Conservation (phyloP, 2,797 vertebrate species). For the Ibycter americanus region DNA sequence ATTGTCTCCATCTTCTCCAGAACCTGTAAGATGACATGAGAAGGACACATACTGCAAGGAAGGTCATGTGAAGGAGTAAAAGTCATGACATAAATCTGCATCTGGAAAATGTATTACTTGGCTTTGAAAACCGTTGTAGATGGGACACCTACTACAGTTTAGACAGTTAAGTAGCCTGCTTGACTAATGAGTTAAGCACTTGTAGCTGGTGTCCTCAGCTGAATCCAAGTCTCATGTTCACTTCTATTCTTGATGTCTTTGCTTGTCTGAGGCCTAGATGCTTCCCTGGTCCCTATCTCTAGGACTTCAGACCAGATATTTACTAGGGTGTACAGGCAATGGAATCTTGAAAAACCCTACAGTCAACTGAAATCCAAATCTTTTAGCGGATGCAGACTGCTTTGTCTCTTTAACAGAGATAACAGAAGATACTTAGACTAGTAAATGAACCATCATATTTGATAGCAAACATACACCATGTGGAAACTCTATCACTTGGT, state of each 20-base stretch:
- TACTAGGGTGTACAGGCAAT: neutral
- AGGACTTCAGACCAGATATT: neutral
- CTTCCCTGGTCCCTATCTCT: neutral
- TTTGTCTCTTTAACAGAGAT: neutral
- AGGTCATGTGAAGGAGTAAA: neutral
- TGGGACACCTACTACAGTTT: neutral
- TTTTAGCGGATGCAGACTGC: neutral
- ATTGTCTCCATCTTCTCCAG: neutral
- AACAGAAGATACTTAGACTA: neutral
- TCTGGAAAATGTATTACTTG: neutral
- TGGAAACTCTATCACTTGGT: neutral
- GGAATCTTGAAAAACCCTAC: neutral
- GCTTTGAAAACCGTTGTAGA: neutral
- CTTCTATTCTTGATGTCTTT: neutral
- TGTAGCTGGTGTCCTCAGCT: neutral
- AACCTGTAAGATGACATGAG: neutral
- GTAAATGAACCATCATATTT: neutral
- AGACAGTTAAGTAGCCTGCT: neutral
- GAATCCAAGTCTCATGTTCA: neutral
- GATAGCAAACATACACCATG: neutral
- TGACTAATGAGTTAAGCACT: neutral
- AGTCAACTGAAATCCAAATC: neutral
- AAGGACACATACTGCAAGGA: neutral
- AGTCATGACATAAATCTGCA: neutral
- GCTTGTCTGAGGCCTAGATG: neutral